phyloP scores from a whole-genome alignment of 2,888 invertebrate species.

The Balanococcus diminutus region DNA sequence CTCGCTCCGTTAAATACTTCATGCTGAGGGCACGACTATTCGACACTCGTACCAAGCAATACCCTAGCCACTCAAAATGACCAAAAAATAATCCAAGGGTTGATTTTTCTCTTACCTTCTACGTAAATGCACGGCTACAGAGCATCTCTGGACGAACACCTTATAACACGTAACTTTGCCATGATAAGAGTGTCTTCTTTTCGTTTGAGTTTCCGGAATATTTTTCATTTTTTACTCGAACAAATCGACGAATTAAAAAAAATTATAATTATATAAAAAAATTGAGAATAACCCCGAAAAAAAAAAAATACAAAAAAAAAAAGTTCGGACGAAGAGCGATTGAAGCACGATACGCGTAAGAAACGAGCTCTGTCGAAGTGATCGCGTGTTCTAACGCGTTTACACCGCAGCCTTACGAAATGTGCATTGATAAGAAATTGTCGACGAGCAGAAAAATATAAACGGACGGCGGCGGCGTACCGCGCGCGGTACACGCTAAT shows the following conservation, averaged over 20 bases:
- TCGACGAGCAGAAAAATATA: neutral
- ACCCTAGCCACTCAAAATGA: no score
- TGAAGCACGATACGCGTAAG: slow-evolving; percentile 18
- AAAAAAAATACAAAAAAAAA: neutral
- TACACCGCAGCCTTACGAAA: neutral
- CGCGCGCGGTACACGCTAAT: neutral
- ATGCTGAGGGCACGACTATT: no score
- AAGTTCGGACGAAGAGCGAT: neutral
- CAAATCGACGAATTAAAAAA: neutral
- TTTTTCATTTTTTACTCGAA: slow-evolving; percentile 40
- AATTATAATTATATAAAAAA: neutral
- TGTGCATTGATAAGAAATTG: neutral
- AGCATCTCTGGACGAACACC: slow-evolving; percentile 44
- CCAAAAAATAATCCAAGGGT: no score
- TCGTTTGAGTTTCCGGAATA: slow-evolving; percentile 47
- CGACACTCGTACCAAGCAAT: no score
- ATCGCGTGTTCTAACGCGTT: neutral
- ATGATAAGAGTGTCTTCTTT: slow-evolving; percentile 48
- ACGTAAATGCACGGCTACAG: slow-evolving; percentile 44
- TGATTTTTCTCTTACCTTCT: slow-evolving; percentile 41
- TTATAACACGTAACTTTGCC: slow-evolving; percentile 51
- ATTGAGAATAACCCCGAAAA: neutral
- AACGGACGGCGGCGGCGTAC: neutral
- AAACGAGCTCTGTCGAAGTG: neutral
- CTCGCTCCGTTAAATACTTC: no score